phyloP scores from a whole-genome alignment of 2,888 invertebrate genomes.

The Synergus itoensis region DNA sequence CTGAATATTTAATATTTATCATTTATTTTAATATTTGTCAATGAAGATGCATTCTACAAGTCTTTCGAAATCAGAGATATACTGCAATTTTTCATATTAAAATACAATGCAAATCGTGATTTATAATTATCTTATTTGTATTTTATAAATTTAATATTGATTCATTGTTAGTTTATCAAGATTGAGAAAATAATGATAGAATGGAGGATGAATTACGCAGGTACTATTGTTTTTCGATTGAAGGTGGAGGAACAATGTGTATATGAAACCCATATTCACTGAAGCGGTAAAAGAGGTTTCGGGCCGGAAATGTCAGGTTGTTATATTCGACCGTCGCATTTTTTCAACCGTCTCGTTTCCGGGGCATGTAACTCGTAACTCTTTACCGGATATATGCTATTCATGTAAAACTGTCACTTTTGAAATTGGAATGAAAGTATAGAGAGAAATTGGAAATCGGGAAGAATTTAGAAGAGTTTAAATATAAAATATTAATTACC shows the following conservation, averaged over 20 bases:
- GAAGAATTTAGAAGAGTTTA: no score
- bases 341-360: conserved; percentile 23
- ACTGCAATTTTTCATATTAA: neutral
- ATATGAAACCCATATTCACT: conserved; percentile 13
- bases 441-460: no score
- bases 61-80: conserved; percentile 1
- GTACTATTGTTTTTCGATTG: neutral
- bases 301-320: conserved; percentile 28
- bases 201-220: neutral
- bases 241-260: neutral
- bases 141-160: neutral
- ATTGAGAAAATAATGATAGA: neutral
- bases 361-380: neutral
- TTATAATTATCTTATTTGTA: no score
- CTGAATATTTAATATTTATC: conserved; percentile 11
- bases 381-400: conserved; percentile 10
- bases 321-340: conserved; percentile 7
- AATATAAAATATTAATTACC: neutral
- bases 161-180: neutral
- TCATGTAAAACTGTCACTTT: neutral
- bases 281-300: conserved; percentile 2
- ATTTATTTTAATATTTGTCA: no score
- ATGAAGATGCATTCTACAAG: neutral
- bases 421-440: neutral
- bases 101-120: neutral